Evolutionary conservation across 2,113 vertebrate species (phyloP).

Genomic region (Fukomys damarensis): DNA sequence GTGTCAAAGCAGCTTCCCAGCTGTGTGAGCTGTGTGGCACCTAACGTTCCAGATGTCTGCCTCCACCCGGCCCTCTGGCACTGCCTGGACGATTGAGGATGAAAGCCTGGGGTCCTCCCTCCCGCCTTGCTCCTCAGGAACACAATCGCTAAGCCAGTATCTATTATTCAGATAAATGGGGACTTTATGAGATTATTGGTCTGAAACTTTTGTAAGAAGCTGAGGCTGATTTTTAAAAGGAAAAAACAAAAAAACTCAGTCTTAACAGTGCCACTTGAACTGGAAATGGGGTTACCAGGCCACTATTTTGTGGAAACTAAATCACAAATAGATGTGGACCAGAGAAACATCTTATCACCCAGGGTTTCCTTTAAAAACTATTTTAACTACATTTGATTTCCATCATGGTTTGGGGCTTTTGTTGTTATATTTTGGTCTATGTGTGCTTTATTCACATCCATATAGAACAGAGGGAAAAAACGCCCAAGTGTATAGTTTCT

Average conservation of each 20-base stretch:
- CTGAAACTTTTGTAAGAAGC: constrained; percentile 16
- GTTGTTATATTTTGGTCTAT: background rate
- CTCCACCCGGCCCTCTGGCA: background rate
- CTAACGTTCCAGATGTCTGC: background rate
- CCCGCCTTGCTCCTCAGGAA: background rate
- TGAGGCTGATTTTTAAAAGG: constrained; percentile 49
- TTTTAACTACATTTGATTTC: constrained; percentile 50
- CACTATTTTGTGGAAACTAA: constrained; percentile 64
- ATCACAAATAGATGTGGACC: constrained; percentile 29
- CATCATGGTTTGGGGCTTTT: background rate
- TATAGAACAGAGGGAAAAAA: background rate
- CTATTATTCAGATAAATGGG: constrained; percentile 39
- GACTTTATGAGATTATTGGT: constrained; percentile 1
- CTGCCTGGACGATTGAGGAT: background rate
- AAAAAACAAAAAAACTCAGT: constrained; percentile 29
- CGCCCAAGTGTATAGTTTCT: background rate
- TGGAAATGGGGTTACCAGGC: constrained; percentile 71
- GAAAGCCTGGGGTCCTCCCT: background rate
- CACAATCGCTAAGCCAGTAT: background rate
- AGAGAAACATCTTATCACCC: background rate
- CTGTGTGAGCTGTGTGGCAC: background rate
- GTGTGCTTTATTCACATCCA: background rate
- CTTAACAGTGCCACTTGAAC: background rate
- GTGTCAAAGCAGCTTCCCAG: background rate
- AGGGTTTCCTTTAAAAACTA: constrained; percentile 39